These are phyloP conservation scores for Maconellicoccus hirsutus DNA, from an alignment of 1,140 invertebrate genomes.

Conservation along the genomic window DNA sequence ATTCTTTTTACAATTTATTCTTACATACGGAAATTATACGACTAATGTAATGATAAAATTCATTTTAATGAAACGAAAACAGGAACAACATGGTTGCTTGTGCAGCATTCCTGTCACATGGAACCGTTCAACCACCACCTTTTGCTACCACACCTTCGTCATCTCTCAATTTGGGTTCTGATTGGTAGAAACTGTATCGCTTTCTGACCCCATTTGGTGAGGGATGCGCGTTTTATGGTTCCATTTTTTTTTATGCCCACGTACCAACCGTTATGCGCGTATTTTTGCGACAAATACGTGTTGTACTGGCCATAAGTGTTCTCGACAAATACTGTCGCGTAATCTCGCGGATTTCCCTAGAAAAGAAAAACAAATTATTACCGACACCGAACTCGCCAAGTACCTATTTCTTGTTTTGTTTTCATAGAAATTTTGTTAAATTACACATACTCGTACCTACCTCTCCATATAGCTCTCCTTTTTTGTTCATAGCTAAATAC, in stretches of 20 bases:
- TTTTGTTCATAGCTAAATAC: constrained; percentile 48
- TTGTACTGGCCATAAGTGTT: constrained; percentile 44
- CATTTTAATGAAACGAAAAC: too few species aligned
- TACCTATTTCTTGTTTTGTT: neutral
- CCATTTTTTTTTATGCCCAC: constrained; percentile 51
- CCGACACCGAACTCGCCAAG: neutral
- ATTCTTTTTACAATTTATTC: too few species aligned
- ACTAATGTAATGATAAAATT: too few species aligned
- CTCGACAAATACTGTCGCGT: constrained; percentile 47
- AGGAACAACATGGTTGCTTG: too few species aligned
- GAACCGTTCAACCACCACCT: too few species aligned
- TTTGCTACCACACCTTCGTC: too few species aligned
- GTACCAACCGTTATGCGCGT: constrained; percentile 48
- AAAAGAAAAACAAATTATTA: constrained; percentile 30
- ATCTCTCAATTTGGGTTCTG: neutral
- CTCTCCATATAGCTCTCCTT: constrained; percentile 49
- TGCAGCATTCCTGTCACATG: too few species aligned
- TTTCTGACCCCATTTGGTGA: constrained; percentile 47
- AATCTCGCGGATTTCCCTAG: constrained; percentile 39
- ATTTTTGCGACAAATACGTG: constrained; percentile 45
- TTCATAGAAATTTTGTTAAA: neutral
- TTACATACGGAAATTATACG: too few species aligned
- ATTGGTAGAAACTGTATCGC: constrained; percentile 47
- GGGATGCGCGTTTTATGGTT: constrained; percentile 43
- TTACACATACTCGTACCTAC: constrained; percentile 33